Percentiles rank a stretch among this genome's conserved stretches.
Evolutionary conservation across 2,797 vertebrate genomes (phyloP).

Genomic region (Pogonophryne albipinna): DNA sequence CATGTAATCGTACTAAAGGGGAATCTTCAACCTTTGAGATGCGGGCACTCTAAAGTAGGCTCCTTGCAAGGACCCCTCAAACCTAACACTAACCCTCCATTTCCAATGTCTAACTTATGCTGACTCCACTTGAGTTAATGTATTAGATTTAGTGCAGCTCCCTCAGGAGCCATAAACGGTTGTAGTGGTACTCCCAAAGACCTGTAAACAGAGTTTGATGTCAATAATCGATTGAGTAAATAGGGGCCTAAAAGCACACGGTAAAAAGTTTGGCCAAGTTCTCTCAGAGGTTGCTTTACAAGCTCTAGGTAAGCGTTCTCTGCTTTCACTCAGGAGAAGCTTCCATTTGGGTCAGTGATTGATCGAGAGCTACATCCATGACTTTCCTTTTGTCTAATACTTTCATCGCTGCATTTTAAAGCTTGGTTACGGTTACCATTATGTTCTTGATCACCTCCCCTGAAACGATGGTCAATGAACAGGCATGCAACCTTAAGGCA

Average conservation of each 20-base stretch:
- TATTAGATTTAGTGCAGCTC: neutral
- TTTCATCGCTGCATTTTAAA: slow-evolving; percentile 13
- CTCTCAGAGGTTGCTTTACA: slow-evolving; percentile 9
- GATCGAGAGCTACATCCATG: slow-evolving; percentile 12
- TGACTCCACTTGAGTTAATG: neutral
- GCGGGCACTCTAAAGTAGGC: neutral
- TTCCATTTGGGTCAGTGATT: slow-evolving; percentile 28
- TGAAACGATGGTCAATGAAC: too few relatives aligned
- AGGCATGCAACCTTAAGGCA: too few relatives aligned
- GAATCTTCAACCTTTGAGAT: slow-evolving; percentile 17
- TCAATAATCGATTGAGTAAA: slow-evolving; percentile 1
- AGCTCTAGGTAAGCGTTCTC: slow-evolving; percentile 3
- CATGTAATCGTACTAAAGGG: slow-evolving; percentile 18
- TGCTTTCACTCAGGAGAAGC: neutral
- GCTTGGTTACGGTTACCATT: slow-evolving; percentile 4
- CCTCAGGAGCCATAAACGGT: neutral
- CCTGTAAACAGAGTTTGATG: slow-evolving; percentile 8
- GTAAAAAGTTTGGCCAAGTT: slow-evolving; percentile 12
- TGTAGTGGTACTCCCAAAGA: neutral
- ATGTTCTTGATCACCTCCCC: slow-evolving; percentile 25
- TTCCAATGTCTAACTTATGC: neutral
- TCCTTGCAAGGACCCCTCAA: slow-evolving; percentile 4
- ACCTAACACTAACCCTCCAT: too few relatives aligned
- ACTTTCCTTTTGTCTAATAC: slow-evolving; percentile 9
- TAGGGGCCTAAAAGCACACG: slow-evolving; percentile 2